Percentiles rank a stretch among this genome's conserved stretches.
phyloP scores from a whole-genome alignment of 2,113 vertebrate species.

The Platysteira castanea region DNA sequence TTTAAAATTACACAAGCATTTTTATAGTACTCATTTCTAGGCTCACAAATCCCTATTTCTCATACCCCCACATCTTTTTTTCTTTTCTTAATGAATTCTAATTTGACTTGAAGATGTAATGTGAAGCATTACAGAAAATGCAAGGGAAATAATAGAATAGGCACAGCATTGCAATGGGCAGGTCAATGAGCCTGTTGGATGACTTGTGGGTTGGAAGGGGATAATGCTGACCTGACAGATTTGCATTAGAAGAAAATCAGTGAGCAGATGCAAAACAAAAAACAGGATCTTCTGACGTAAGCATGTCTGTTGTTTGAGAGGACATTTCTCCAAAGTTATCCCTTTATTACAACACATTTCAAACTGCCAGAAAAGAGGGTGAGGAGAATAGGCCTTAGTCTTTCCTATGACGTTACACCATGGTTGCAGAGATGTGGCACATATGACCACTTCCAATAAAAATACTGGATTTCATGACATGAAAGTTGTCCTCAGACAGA shows the following conservation, averaged over 20 bases:
- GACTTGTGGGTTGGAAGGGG: neutral
- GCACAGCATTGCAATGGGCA: neutral
- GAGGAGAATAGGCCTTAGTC: neutral
- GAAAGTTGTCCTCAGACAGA: neutral
- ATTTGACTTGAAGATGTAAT: neutral
- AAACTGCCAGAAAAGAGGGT: neutral
- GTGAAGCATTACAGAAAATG: neutral
- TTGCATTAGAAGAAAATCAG: neutral
- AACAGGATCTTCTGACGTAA: neutral
- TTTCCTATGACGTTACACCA: neutral
- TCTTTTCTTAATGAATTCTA: neutral
- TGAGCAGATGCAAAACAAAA: neutral
- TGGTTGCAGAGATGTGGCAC: accelerated
- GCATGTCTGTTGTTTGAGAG: neutral
- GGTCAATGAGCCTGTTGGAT: neutral
- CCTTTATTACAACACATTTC: neutral
- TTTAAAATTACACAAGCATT: neutral
- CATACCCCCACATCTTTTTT: neutral
- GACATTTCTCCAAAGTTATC: neutral
- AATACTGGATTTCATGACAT: neutral
- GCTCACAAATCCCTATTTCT: neutral
- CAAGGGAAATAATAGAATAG: neutral
- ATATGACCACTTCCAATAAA: neutral
- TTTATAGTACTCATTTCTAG: neutral
- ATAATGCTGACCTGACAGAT: neutral